Base-by-base conservation (phyloP, 2,113 vertebrate species). In the Hassar affinis region DNA sequence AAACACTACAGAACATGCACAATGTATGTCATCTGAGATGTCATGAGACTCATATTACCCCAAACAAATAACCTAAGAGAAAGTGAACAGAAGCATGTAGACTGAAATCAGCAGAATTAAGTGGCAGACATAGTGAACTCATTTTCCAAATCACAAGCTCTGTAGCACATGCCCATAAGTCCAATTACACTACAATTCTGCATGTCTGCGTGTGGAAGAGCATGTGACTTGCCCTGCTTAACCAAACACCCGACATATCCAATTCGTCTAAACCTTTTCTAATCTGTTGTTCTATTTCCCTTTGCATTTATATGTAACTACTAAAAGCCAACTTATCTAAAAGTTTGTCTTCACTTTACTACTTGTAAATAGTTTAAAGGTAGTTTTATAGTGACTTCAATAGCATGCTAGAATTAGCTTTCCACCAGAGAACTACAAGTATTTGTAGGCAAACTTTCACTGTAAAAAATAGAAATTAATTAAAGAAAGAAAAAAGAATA, bases 121-220 rank as follows among this genome's bases (percentile, higher is more conserved):
- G 83, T 30, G 56, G 68, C 56, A 38, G 68, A 30, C 74, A 72
- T 78, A 72, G 69, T 54, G 27, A 64, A 38, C 75, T 59, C 62
- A 74, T 79, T 87, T 25, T 68, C 20, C 52, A 52, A 84, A 79
- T 85, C 86, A 85, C 86, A 81, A 83, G 86, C 77, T 81, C 45
- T 30, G n/a, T 54, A 83, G 61, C 35, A 81, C 85, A 77, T 86
- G 64, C 80, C 38, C 80, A 59, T 33, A 81, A 79, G 69, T 47
- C 42, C 54, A 85, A 84, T 89, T 89, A 85, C 75, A 35, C 18
- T 38, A 30, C 66, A 78, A 12, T 80, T 85, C 79, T 84, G 49
- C 86, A 86, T 89, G 88, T 87, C 81, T 75, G 35, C 61, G 56
- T 82, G 83, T 22, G 49, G 30, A 79, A 62, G 33, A 82, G 76